Evolutionary conservation across 2,888 invertebrate species (phyloP).

Genomic region (Cantharis rustica): DNA sequence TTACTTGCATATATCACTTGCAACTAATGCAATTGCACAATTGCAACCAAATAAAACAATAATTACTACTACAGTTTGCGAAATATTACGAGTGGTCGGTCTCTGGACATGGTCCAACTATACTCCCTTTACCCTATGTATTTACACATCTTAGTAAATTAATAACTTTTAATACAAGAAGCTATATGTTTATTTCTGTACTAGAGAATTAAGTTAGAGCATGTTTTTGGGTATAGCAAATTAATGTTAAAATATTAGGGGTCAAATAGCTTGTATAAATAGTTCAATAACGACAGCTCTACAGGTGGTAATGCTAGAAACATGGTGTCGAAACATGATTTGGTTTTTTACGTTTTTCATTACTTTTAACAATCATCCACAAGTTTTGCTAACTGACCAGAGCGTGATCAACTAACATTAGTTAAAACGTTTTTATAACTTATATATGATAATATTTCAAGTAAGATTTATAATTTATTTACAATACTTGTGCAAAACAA

Average conservation of each 20-base stretch:
- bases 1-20: too few species aligned
- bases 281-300: slow-evolving; percentile 37
- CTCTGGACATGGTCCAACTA: too few species aligned
- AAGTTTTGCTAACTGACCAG: background rate
- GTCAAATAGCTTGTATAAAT: slow-evolving; percentile 31
- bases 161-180: background rate
- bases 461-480: background rate
- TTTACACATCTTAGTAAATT: too few species aligned
- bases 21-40: too few species aligned
- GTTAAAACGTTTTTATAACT: background rate
- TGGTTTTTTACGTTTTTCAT: slow-evolving; percentile 9
- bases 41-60: too few species aligned
- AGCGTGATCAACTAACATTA: background rate
- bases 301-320: slow-evolving; percentile 32
- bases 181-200: background rate
- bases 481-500: background rate
- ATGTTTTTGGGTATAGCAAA: slow-evolving; percentile 39
- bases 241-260: slow-evolving; percentile 38
- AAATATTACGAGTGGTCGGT: too few species aligned
- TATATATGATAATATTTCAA: background rate
- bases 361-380: slow-evolving; percentile 9
- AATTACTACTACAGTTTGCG: too few species aligned
- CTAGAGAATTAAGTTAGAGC: slow-evolving; percentile 16
- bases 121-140: too few species aligned
- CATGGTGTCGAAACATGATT: slow-evolving; percentile 34